Evolutionary conservation across 2,888 invertebrate genomes (phyloP), one percentile per base, ranked within the genome.

Genomic region (Andrena praecox): DNA sequence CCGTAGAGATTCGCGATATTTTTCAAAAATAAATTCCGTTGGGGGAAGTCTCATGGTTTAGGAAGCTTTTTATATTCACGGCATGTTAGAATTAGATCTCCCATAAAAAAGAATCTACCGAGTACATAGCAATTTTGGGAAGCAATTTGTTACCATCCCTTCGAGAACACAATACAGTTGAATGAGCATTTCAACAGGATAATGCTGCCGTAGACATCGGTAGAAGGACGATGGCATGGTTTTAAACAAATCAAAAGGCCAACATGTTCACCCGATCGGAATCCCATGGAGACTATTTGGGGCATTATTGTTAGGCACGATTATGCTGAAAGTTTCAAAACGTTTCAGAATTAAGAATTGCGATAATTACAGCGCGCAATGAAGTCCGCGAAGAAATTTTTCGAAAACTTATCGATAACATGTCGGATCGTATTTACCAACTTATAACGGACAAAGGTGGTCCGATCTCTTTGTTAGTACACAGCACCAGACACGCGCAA

Each of bases 11-110:
- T 33, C 33, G 31, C 33, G 33, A n/a, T n/a, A 0, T 31, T 63
- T 63, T 20, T 63, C 35, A 20, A 35, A 35, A 63, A 33, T n/a
- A 62, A 62, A 62, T 62, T 33, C 31, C 33, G 33, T 33, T 31
- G 60, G 60, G 2, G n/a, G 7, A 5, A 62, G 60, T 33, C 2
- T 33, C 2, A 16, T 62, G 7, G 33, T 62, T 33, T 33, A 8
- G 33, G n/a, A n/a, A 7, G 33, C 33, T 31, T 62, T 59, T n/a
- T 62, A 10, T 33, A 33, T 3, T n/a, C n/a, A 7, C 31, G 62
- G 8, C 2, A 62, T 62, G 33, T 62, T 35, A 20, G 1, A 5
- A 33, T 33, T 62, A 16, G n/a, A 7, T 62, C 35, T 33, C 33
- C n/a, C 35, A 7, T 62, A 0, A n/a, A 62, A 62, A 10, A 10